Evolutionary conservation across 2,113 vertebrate genomes (phyloP), one percentile per base, ranked within the genome.

Genomic region (Sula dactylatra): DNA sequence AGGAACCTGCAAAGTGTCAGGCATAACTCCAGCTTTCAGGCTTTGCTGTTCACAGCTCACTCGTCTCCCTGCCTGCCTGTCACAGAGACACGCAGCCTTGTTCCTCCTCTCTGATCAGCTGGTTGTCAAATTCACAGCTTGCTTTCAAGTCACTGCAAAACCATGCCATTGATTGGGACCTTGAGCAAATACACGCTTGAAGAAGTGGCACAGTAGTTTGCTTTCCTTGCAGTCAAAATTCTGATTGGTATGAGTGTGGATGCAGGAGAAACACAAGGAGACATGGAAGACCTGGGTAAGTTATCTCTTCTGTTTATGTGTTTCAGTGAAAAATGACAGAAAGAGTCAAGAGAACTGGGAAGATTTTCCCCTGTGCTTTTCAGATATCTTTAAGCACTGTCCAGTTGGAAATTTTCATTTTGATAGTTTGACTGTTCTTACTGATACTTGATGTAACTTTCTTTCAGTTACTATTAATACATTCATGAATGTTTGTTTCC

Each of bases 81-180:
- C 31, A 47, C 26, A 55, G 14, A 50, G 21, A 42, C 32, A 38
- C 1, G 1, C 34, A 67, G 44, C 9, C 9, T 73, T 56, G 25
- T 58, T 73, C 38, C 38, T 78, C 36, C 42, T 78, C 44, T 82
- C 49, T 56, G 25, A 42, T 24, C 2, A 0, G 3, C 36, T 56
- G 42, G 9, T 47, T 69, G 34, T 38, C 65, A 64, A 52, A 85
- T 47, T 76, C 52, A 62, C 56, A 78, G 54, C 27, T 88, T 69
- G 31, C 27, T 78, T 58, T 59, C 20, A 38, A 47, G 26, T 38
- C 67, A 25, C 61, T 70, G 49, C 52, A 79, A 72, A 86, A 79
- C 19, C 27, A 38, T 0, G 2, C 18, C 44, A 38, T 22, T 38
- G 47, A 31, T 27, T 1, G 1, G 21, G 32, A 54, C 15, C 16